These are phyloP conservation scores for Isoperla grammatica DNA, from an alignment of 2,888 invertebrate species.

Conservation along the genomic window DNA sequence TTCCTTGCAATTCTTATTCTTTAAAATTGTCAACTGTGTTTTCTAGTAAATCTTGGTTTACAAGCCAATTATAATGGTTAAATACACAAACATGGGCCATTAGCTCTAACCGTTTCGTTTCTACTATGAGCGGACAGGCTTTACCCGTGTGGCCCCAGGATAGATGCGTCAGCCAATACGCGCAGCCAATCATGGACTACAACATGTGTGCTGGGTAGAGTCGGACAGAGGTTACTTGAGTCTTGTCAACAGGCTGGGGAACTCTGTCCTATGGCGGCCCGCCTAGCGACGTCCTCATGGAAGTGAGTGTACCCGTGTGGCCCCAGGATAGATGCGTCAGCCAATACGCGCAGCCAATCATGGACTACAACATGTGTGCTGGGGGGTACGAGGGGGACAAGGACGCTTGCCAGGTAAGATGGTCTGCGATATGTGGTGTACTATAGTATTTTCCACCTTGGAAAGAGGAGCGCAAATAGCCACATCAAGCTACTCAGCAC, in stretches of 20 bases:
- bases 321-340: conserved; percentile 57
- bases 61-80: no score
- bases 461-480: no score
- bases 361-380: conserved; percentile 68
- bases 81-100: no score
- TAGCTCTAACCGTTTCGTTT: no score
- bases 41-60: no score
- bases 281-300: conserved; percentile 60
- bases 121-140: no score
- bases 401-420: conserved; percentile 72
- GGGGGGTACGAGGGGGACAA: conserved; percentile 69
- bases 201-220: conserved; percentile 74
- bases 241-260: conserved; percentile 62
- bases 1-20: no score
- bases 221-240: conserved; percentile 52
- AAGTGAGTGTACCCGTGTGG: conserved; percentile 77
- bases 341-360: conserved; percentile 58
- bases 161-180: conserved; percentile 57
- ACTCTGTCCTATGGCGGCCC: conserved; percentile 65
- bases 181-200: conserved; percentile 59
- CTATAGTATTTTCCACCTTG: conserved; percentile 1
- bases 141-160: conserved; percentile 71
- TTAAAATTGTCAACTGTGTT: no score
- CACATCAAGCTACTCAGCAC: no score
- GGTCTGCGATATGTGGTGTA: background rate